Evolutionary conservation across 2,797 vertebrate genomes (phyloP).

Genomic region (Hydrolagus colliei): DNA sequence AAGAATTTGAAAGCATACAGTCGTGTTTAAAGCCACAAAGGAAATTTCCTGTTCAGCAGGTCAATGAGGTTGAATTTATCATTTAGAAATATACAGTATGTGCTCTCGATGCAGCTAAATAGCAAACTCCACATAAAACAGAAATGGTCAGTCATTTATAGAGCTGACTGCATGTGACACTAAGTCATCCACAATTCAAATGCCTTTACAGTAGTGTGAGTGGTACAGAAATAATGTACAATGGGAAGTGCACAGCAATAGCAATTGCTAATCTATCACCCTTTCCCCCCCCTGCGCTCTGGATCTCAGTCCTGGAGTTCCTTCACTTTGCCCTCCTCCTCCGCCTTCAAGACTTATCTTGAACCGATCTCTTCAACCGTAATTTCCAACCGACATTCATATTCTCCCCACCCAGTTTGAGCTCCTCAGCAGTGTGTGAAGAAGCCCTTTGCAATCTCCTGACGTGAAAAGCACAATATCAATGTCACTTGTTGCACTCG

Average conservation of each 20-base stretch:
- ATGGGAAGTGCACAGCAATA: background rate
- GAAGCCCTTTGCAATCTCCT: no score
- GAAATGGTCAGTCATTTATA: constrained; percentile 21
- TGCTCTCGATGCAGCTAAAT: constrained; percentile 17
- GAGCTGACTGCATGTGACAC: background rate
- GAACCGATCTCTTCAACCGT: no score
- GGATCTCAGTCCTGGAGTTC: background rate
- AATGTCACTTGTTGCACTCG: no score
- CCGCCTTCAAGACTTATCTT: no score
- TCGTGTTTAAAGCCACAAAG: constrained; percentile 20
- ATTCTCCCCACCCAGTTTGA: no score
- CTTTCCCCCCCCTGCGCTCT: background rate
- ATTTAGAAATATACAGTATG: background rate
- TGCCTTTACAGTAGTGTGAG: background rate
- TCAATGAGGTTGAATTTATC: constrained; percentile 20
- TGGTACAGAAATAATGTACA: background rate
- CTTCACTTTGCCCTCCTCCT: background rate
- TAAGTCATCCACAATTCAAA: constrained; percentile 25
- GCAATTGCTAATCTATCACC: background rate
- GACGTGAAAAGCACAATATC: no score
- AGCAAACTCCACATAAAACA: constrained; percentile 17
- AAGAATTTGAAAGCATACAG: background rate
- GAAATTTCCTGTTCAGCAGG: constrained; percentile 19
- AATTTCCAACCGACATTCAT: no score
- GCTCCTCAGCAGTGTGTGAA: no score